Evolutionary conservation across 1,140 invertebrate species (phyloP), one percentile per base, ranked within the genome.

Genomic region (Zaprionus davidi): DNA sequence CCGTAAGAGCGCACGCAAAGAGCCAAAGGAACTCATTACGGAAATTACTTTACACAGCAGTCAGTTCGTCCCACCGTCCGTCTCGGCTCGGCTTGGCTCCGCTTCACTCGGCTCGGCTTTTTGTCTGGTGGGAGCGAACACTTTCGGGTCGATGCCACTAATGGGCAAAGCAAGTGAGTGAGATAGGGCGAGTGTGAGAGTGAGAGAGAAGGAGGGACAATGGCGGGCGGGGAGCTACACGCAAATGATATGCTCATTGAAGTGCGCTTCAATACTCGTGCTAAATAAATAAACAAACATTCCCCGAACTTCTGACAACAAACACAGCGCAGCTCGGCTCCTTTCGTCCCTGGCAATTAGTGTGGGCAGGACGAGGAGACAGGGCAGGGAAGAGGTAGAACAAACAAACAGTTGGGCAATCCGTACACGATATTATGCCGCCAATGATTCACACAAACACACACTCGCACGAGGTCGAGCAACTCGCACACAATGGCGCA

Each of bases 41-140:
- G 85, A 84, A 88, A 88, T 88, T 88, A 87, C 84, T 88, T 81
- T 78, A 81, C 85, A 79, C 78, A 76, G 69, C 58, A 44, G 56
- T 41, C 53, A n/a, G 36, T 51, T 2, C 11, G 11, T 22, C 44
- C 17, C 6, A 20, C 44, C 28, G 31, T 46, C 41, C 20, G 20
- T 20, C 20, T 49, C n/a, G 36, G 13, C 13, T 36, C 3, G 34
- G 34, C 41, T 44, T 13, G 28, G 13, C 15, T 44, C 41, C 5
- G 41, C 13, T 15, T 31, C 28, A 9, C 20, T 44, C 44, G 44
- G 6, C 38, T 44, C 15, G 41, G 17, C 46, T 49, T 17, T 1
- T n/a, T 46, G 58, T 4, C 22, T 28, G 53, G 3, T 38, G 26
- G 38, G 1, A 3, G 28, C 31, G 12, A 67, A 67, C 41, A 53